A percentile compares a stretch with the other conserved stretches of the same genome.
These are phyloP conservation scores for Mythimna pallens DNA, from an alignment of 2,888 invertebrate species.

Conservation along the genomic window DNA sequence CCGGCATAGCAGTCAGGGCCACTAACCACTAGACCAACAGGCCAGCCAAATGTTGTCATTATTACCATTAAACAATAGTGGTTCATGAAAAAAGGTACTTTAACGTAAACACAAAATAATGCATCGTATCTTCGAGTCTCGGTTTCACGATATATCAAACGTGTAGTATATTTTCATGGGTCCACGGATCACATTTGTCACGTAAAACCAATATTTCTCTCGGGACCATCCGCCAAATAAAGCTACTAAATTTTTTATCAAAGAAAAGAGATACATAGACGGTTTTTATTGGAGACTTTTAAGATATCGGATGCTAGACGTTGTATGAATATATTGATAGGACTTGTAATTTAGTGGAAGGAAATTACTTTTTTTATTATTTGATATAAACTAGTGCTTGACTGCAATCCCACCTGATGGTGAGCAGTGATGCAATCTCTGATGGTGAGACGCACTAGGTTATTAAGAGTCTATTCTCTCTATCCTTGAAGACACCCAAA, in stretches of 20 bases:
- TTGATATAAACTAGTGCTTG: too few species aligned
- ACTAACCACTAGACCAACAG: too few species aligned
- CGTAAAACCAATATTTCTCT: slow-evolving; percentile 77
- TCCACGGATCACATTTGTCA: slow-evolving; percentile 75
- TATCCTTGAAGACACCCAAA: too few species aligned
- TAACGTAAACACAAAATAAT: slow-evolving; percentile 56
- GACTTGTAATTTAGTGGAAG: slow-evolving; percentile 1
- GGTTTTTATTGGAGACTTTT: slow-evolving; percentile 62
- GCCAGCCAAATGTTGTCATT: too few species aligned
- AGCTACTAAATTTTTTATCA: slow-evolving; percentile 73
- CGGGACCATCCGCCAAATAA: slow-evolving; percentile 74
- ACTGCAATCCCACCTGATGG: too few species aligned
- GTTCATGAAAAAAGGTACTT: slow-evolving; percentile 3
- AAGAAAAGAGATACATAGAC: slow-evolving; percentile 66
- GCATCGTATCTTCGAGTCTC: slow-evolving; percentile 46
- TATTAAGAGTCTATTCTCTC: too few species aligned
- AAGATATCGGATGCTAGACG: slow-evolving; percentile 45
- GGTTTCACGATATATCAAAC: slow-evolving; percentile 67
- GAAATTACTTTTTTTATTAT: not conserved
- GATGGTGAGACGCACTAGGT: too few species aligned
- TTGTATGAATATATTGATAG: slow-evolving; percentile 33
- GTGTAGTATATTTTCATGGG: slow-evolving; percentile 69
- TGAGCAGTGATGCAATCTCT: too few species aligned
- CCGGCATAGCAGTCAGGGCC: too few species aligned
- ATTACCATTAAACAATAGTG: not conserved